Percentiles rank a stretch among this genome's conserved stretches.
phyloP scores from a whole-genome alignment of 2,113 vertebrate genomes.

The Siphamia tubifer region DNA sequence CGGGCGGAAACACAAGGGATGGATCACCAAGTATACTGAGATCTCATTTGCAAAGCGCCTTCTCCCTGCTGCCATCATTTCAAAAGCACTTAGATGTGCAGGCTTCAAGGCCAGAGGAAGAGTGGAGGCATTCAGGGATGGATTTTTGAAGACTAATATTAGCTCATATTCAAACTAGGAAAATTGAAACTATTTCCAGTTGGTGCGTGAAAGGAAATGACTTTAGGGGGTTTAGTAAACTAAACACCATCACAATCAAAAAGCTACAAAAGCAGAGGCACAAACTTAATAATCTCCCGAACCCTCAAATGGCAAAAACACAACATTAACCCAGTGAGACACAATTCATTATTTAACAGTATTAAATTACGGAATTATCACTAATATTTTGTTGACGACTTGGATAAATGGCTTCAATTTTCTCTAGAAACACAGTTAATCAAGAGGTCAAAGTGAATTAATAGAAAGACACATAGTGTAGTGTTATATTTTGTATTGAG shows the following conservation, averaged over 20 bases:
- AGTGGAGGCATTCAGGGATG: slow-evolving; percentile 43
- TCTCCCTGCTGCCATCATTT: slow-evolving; percentile 57
- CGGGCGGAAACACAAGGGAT: slow-evolving; percentile 47
- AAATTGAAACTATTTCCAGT: slow-evolving; percentile 50
- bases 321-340: slow-evolving; percentile 10
- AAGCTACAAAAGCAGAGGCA: slow-evolving; percentile 7
- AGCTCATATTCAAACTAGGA: slow-evolving; percentile 47
- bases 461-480: not conserved
- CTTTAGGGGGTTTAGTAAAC: slow-evolving; percentile 34
- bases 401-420: not conserved
- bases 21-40: slow-evolving; percentile 36
- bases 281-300: slow-evolving; percentile 14
- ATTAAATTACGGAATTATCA: not conserved
- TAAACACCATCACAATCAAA: slow-evolving; percentile 35
- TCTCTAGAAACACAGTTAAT: not conserved
- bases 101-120: slow-evolving; percentile 59
- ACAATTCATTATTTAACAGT: slow-evolving; percentile 27
- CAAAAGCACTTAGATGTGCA: slow-evolving; percentile 67
- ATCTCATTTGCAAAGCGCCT: slow-evolving; percentile 64
- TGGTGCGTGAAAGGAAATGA: slow-evolving; percentile 10
- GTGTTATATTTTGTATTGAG: not conserved
- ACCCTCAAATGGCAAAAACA: slow-evolving; percentile 7
- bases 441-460: not conserved
- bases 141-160: slow-evolving; percentile 66
- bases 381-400: not conserved